A percentile compares a stretch with the other conserved stretches of the same genome.
Evolutionary conservation across 1,140 invertebrate genomes (phyloP).

Genomic region (Anoplolepis gracilipes): DNA sequence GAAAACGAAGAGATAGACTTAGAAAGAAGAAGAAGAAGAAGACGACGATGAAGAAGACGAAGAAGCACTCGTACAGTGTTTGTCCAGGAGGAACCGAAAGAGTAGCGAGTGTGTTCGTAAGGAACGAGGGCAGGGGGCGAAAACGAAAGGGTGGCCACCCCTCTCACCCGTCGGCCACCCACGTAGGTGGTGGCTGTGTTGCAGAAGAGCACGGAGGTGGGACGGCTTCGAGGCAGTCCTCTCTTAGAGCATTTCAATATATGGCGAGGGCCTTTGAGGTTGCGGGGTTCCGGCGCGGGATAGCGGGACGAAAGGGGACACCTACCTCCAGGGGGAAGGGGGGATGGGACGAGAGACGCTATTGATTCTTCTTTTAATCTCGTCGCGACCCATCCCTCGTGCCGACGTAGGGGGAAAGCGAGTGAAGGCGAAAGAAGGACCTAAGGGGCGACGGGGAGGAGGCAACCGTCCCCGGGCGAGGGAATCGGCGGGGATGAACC

Average conservation of each 20-base stretch:
- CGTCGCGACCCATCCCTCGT: constrained; percentile 83
- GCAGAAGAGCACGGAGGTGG: constrained; percentile 46
- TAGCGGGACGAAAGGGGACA: constrained; percentile 71
- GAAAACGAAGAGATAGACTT: constrained; percentile 11
- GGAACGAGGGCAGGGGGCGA: constrained; percentile 46
- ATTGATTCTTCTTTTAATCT: constrained; percentile 86
- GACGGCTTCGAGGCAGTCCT: constrained; percentile 77
- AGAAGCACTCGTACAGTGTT: constrained; percentile 74
- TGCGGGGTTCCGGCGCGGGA: constrained; percentile 76
- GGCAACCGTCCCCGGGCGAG: constrained; percentile 21
- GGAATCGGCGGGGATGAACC: constrained; percentile 50
- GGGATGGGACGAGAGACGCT: constrained; percentile 68
- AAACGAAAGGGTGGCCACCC: constrained; percentile 67
- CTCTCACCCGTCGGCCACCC: constrained; percentile 64
- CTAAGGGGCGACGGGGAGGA: neutral
- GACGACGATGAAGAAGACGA: constrained; percentile 44
- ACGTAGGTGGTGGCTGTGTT: constrained; percentile 78
- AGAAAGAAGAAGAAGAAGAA: constrained; percentile 11
- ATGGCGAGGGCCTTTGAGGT: constrained; percentile 84
- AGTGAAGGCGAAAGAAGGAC: constrained; percentile 56
- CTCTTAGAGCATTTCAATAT: constrained; percentile 85
- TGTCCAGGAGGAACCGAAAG: constrained; percentile 77
- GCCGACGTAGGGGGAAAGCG: constrained; percentile 66
- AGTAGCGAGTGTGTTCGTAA: constrained; percentile 70
- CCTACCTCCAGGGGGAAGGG: constrained; percentile 62